These are phyloP conservation scores for Grus americana DNA, from an alignment of 2,113 vertebrate species.

Conservation along the genomic window DNA sequence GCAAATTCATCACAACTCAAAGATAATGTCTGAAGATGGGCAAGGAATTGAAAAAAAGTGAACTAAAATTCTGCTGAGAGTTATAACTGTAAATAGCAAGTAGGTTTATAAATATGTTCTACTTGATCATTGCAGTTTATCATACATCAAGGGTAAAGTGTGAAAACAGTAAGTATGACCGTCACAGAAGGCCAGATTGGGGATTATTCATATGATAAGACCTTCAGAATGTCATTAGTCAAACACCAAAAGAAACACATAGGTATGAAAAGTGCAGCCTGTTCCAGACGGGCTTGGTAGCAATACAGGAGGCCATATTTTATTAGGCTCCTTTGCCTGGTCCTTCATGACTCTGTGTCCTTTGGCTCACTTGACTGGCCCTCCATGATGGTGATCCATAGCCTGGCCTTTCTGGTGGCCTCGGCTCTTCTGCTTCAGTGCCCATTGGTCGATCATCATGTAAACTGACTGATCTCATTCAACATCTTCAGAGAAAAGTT, in stretches of 20 bases:
- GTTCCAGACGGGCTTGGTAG: background rate
- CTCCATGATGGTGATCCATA: background rate
- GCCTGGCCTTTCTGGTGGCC: background rate
- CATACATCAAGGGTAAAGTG: background rate
- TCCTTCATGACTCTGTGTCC: background rate
- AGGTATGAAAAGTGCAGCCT: background rate
- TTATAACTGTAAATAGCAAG: background rate
- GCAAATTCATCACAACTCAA: background rate
- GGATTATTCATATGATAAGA: background rate
- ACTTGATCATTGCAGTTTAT: background rate
- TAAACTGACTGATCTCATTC: background rate
- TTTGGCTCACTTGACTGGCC: background rate
- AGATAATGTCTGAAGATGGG: background rate
- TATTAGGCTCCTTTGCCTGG: background rate
- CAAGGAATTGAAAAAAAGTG: background rate
- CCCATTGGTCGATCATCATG: accelerated
- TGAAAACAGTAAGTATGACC: background rate
- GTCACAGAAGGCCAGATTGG: background rate
- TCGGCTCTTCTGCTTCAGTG: background rate
- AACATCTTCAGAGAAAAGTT: background rate
- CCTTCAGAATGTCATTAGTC: background rate
- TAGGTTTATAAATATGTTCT: background rate
- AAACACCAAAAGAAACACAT: background rate
- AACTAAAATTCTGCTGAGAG: background rate
- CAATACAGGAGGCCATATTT: background rate